These are phyloP conservation scores for Anthrax anthrax DNA, from an alignment of 2,888 invertebrate genomes.

Conservation along the genomic window DNA sequence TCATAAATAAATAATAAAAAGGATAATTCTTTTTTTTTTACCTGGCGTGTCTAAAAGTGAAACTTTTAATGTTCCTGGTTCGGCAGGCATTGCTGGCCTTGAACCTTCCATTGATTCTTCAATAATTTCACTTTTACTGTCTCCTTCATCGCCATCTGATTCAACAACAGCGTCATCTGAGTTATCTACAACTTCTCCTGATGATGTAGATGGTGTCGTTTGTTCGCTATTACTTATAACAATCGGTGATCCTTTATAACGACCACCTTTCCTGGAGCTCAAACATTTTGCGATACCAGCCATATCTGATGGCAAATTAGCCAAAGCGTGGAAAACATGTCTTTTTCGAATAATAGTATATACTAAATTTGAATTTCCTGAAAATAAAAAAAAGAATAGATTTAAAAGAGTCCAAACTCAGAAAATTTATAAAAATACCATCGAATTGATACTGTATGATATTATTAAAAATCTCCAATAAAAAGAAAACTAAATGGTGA, in stretches of 20 bases:
- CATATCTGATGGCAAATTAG: constrained; percentile 93
- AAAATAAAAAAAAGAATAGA: neutral
- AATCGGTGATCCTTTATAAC: constrained; percentile 26
- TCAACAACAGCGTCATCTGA: constrained; percentile 21
- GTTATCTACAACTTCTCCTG: constrained; percentile 14
- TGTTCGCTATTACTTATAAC: constrained; percentile 10
- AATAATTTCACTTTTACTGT: constrained; percentile 30
- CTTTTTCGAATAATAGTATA: constrained; percentile 98
- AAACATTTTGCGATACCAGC: constrained; percentile 52
- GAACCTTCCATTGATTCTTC: constrained; percentile 69
- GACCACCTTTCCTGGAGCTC: constrained; percentile 37
- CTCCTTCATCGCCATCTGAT: constrained; percentile 36
- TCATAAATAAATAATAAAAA: neutral
- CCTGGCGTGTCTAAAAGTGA: constrained; percentile 84
- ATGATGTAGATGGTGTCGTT: constrained; percentile 16
- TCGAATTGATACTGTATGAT: constrained; percentile 99
- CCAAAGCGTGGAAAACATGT: constrained; percentile 93
- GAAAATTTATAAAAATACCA: too few relatives aligned
- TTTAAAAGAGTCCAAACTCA: too few relatives aligned
- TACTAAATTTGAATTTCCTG: constrained; percentile 93
- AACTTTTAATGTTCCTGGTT: constrained; percentile 82
- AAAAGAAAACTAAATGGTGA: constrained; percentile 95
- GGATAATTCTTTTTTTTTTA: constrained; percentile 18
- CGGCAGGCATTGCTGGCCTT: constrained; percentile 69
- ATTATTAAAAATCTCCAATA: constrained; percentile 98